Conservation (phyloP, 2,797 vertebrate species). For the Bryconaethiops microstoma region DNA sequence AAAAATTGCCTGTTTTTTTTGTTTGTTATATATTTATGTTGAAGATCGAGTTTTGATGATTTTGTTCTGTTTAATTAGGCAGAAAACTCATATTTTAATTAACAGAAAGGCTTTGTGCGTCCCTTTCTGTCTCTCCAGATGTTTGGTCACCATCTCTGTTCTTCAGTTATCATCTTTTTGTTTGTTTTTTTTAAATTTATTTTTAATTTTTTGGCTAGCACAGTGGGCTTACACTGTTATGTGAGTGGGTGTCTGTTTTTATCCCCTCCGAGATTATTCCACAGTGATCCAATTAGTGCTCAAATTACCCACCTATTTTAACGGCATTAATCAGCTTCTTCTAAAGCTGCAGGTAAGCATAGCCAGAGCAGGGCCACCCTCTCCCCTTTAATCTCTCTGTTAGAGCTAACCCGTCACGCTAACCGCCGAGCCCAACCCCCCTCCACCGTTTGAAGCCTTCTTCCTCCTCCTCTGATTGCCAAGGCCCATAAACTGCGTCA, state of each 20-base stretch:
- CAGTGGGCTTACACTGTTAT: neutral
- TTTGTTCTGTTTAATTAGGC: no score
- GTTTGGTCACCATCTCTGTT: no score
- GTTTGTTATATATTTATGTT: no score
- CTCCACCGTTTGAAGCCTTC: neutral
- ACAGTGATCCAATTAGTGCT: constrained; percentile 49
- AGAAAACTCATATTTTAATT: no score
- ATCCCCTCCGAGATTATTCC: constrained; percentile 43
- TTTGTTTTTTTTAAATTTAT: no score
- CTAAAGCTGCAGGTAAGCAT: constrained; percentile 56
- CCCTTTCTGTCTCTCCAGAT: no score
- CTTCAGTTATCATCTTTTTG: no score
- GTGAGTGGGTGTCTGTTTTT: constrained; percentile 3
- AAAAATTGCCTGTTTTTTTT: no score
- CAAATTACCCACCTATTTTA: constrained; percentile 66
- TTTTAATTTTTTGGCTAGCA: no score
- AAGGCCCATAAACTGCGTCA: neutral
- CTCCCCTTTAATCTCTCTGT: neutral
- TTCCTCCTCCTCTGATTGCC: neutral
- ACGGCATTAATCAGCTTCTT: constrained; percentile 59
- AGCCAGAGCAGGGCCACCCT: neutral
- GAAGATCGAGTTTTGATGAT: no score
- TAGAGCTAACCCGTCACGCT: neutral
- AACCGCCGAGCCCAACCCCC: neutral
- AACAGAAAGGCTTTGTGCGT: no score